Evolutionary conservation across 2,113 vertebrate species (phyloP).

Genomic region (Scolopax mira): DNA sequence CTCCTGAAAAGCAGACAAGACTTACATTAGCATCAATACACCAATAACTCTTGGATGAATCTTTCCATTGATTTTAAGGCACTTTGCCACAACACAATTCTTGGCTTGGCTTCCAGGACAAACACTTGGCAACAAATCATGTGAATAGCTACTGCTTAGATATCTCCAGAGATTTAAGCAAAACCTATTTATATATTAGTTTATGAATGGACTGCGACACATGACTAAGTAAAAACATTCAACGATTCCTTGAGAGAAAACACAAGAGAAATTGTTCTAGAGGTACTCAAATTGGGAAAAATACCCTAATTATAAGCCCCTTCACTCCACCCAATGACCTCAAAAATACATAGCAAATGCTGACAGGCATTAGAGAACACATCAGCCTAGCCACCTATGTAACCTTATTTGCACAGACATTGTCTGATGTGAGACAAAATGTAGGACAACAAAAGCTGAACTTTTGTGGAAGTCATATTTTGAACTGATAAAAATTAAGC

Average conservation of each 20-base stretch:
- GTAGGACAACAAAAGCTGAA: not conserved
- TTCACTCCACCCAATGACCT: not conserved
- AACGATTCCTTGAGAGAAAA: not conserved
- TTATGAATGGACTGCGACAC: not conserved
- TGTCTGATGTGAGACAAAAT: not conserved
- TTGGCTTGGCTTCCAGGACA: not conserved
- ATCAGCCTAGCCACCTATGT: not conserved
- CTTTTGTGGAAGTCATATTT: not conserved
- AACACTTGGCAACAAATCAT: not conserved
- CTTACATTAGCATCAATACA: not conserved
- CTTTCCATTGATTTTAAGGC: not conserved
- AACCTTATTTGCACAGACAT: not conserved
- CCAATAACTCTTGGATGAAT: not conserved
- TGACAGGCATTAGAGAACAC: not conserved
- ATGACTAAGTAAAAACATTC: not conserved
- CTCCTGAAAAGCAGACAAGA: not conserved
- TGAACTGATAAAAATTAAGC: not conserved
- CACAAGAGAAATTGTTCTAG: not conserved
- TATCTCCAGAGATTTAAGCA: not conserved
- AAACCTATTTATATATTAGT: not conserved
- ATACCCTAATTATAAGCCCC: not conserved
- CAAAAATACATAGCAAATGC: not conserved
- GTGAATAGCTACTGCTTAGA: not conserved
- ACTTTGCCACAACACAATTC: not conserved
- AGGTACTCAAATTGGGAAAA: not conserved